Evolutionary conservation across 1,140 invertebrate species (phyloP).

Genomic region (Apocrypta bakeri): DNA sequence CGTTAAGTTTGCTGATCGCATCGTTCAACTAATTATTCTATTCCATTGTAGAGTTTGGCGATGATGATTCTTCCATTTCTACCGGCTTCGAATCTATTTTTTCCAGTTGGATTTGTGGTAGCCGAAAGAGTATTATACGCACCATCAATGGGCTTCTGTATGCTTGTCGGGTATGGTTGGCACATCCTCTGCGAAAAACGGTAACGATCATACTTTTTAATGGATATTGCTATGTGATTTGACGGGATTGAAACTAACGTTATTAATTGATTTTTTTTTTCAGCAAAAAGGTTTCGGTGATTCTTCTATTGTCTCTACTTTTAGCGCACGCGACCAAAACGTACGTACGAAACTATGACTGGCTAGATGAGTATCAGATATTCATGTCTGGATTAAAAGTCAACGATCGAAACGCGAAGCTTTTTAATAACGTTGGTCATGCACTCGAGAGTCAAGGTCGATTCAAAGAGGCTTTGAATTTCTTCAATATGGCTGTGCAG

Average conservation of each 20-base stretch:
- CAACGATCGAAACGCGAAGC: constrained; percentile 93
- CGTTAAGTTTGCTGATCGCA: no score
- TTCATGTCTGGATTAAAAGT: constrained; percentile 94
- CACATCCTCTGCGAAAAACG: constrained; percentile 74
- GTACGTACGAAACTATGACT: constrained; percentile 90
- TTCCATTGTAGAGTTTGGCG: constrained; percentile 86
- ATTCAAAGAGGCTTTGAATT: constrained; percentile 90
- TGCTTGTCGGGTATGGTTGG: constrained; percentile 90
- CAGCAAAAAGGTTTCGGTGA: constrained; percentile 78
- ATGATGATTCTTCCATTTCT: constrained; percentile 93
- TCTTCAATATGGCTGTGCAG: constrained; percentile 93
- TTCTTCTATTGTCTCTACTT: constrained; percentile 81
- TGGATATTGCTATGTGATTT: background rate
- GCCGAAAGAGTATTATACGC: constrained; percentile 97
- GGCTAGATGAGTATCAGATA: constrained; percentile 93
- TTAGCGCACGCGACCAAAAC: constrained; percentile 88
- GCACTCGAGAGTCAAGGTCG: constrained; percentile 90
- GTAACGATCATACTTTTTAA: constrained; percentile 62
- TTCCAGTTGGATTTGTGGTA: constrained; percentile 97
- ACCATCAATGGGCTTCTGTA: constrained; percentile 98
- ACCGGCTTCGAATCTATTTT: constrained; percentile 97
- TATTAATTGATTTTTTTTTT: background rate
- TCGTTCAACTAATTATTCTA: no score
- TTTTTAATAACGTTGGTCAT: constrained; percentile 98
- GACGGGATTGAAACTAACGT: background rate